These are phyloP conservation scores for Punctoribates punctum DNA, from an alignment of 2,888 invertebrate genomes.

Conservation along the genomic window DNA sequence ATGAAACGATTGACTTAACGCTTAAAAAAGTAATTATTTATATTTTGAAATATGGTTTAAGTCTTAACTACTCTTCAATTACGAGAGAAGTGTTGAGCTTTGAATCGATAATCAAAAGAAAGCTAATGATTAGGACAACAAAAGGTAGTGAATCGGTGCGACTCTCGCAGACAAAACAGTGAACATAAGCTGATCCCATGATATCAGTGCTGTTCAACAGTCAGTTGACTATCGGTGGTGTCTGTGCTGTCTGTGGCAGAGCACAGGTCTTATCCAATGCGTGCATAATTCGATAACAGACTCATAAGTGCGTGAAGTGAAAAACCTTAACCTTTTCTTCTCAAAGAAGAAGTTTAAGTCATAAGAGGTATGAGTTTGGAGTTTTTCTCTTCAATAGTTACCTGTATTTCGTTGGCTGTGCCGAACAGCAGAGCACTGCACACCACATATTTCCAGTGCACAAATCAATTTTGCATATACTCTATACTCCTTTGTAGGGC, in stretches of 20 bases:
- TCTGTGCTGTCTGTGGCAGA: neutral
- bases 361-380: neutral
- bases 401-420: neutral
- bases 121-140: too few species aligned
- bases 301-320: constrained; percentile 23
- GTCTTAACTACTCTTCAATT: too few species aligned
- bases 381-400: neutral
- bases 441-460: neutral
- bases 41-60: too few species aligned
- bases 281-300: constrained; percentile 23
- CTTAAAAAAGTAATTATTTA: too few species aligned
- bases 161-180: neutral
- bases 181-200: neutral
- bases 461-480: constrained; percentile 28
- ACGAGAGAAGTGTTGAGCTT: too few species aligned
- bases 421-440: neutral
- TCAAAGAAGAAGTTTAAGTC: neutral
- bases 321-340: constrained; percentile 22
- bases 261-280: constrained; percentile 6
- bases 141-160: too few species aligned
- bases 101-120: too few species aligned
- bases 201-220: neutral
- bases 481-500: neutral
- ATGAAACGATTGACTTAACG: too few species aligned
- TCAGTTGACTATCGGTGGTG: neutral